Base-by-base conservation (phyloP, 2,888 invertebrate species). In the Oligia fasciuncula region DNA sequence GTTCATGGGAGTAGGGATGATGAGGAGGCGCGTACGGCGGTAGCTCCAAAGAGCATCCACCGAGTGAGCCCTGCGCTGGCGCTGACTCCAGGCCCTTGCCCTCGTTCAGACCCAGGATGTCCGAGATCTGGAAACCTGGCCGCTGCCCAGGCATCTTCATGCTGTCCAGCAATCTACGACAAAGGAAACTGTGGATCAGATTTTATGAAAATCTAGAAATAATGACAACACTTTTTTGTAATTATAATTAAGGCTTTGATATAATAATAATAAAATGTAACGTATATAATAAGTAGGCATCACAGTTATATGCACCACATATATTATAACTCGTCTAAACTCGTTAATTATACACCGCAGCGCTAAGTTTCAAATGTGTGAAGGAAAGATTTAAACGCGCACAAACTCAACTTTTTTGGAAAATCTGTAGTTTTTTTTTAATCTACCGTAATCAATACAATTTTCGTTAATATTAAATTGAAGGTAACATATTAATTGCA, bases 81-180 rank as follows among this genome's bases (percentile, higher is more conserved):
- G 95, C 89, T 3, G 94, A 91, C 89, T 97, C 97, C 86, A 97
- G 91, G 57, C 95, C 94, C 87, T 97, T 94, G 85, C 97, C 97
- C 88, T 98, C 98, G 91, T 99, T 99, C 90, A 99, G 97, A 90
- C 99, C 99, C 91, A 99, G 97, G 92, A 99, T 99, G 94, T 99
- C 99, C 90, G 99, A 98, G 91, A 99, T 99, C 92, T 99, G 98
- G 95, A 99, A 99, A 82, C 99, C 98, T 0, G 98, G 97, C 89
- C 98, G 97, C 91, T 98, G 98, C 75, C 98, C 98, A 0, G 98
- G 98, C 97, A 98, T 98, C 95, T 98, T 98, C 97, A 98, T 98
- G 90, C 98, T 98, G 94, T 98, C 98, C 93, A 98, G 96, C 81
- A 98, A 97, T 92, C 98, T 98, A 97, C 43, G 76, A 84, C 86